Percentiles rank a stretch among this genome's conserved stretches.
These are phyloP conservation scores for Coptodon bakossiorum DNA, from an alignment of 2,113 vertebrate species.

Conservation along the genomic window DNA sequence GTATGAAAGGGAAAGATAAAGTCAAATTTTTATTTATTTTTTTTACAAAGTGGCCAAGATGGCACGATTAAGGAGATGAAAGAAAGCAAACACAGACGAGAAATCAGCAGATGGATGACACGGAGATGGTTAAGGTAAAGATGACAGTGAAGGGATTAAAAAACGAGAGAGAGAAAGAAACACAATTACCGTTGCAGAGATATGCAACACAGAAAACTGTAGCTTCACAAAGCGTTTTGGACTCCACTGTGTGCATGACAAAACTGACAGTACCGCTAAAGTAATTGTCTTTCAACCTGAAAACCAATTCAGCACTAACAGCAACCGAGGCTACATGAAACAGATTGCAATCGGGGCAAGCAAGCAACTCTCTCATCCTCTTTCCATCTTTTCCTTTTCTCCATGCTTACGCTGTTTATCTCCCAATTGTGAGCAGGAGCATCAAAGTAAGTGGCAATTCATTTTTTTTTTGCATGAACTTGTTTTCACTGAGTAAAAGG, in stretches of 20 bases:
- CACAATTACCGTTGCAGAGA: slow-evolving; percentile 13
- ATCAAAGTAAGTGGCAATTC: slow-evolving; percentile 33
- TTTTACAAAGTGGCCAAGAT: not conserved
- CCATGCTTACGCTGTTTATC: slow-evolving; percentile 33
- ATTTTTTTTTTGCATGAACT: slow-evolving; percentile 4
- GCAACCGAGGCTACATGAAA: slow-evolving; percentile 30
- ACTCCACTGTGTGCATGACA: not conserved
- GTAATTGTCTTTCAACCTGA: slow-evolving; percentile 32
- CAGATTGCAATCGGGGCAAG: slow-evolving; percentile 29
- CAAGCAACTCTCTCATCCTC: not conserved
- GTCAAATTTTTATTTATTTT: not conserved
- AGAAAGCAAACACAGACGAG: not conserved
- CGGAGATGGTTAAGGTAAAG: not conserved
- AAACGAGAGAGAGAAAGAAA: not conserved
- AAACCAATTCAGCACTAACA: slow-evolving; percentile 36
- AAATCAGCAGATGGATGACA: not conserved
- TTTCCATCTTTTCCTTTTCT: not conserved
- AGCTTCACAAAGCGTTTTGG: slow-evolving; percentile 1
- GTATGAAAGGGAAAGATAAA: not conserved
- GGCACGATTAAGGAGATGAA: not conserved
- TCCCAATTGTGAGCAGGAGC: slow-evolving; percentile 9
- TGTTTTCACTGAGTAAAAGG: slow-evolving; percentile 13
- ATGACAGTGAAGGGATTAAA: not conserved
- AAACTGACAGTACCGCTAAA: slow-evolving; percentile 1
- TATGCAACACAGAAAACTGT: not conserved